Evolutionary conservation across 2,113 vertebrate species (phyloP).

Genomic region (Tylochromis polylepis): DNA sequence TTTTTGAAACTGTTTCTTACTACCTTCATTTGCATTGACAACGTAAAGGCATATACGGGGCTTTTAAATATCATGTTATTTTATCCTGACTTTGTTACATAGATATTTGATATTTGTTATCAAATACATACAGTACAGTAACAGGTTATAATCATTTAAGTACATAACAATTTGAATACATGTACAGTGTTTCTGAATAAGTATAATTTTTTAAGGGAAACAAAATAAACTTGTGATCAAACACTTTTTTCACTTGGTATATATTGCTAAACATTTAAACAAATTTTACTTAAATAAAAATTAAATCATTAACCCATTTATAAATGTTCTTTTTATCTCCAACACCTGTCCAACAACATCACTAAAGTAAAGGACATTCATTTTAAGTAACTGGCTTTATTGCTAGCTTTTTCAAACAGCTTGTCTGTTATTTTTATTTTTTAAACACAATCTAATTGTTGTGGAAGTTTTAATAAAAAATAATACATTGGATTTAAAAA

Average conservation of each 20-base stretch:
- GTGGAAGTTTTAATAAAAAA: background rate
- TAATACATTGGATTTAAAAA: background rate
- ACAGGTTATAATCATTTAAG: background rate
- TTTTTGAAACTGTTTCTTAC: background rate
- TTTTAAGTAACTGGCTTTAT: background rate
- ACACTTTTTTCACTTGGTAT: too few species aligned
- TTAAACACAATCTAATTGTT: background rate
- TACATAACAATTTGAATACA: background rate
- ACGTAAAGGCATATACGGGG: background rate
- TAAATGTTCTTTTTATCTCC: background rate
- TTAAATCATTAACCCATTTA: too few species aligned
- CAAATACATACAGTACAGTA: background rate
- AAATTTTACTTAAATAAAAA: too few species aligned
- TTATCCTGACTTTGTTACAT: background rate
- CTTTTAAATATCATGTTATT: background rate
- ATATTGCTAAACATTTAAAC: too few species aligned
- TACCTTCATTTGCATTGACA: background rate
- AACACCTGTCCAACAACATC: background rate
- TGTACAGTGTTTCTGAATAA: background rate
- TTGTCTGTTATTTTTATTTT: background rate
- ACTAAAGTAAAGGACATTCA: background rate
- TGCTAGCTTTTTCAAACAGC: background rate
- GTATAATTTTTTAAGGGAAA: background rate
- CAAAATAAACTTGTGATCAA: too few species aligned
- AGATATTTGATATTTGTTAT: background rate